A percentile compares a stretch with the other conserved stretches of the same genome.
phyloP scores from a whole-genome alignment of 2,113 vertebrate species.

The Sporophila hypoxantha region DNA sequence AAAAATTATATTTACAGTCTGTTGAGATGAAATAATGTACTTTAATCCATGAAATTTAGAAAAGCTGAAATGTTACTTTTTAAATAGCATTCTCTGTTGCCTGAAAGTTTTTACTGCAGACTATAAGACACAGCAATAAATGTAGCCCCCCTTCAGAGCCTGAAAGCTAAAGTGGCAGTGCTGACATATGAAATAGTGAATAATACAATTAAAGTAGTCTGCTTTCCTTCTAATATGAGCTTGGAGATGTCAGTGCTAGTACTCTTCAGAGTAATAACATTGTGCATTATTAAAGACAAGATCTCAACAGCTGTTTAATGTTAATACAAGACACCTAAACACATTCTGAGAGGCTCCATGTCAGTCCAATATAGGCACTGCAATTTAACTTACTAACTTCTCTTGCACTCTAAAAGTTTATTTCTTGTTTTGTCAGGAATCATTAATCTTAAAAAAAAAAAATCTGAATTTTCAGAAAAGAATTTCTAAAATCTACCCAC shows the following conservation, averaged over 20 bases:
- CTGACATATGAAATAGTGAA: conserved; percentile 5
- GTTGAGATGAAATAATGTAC: background rate
- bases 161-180: conserved; percentile 13
- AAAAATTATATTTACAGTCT: background rate
- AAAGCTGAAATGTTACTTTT: background rate
- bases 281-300: conserved; percentile 45
- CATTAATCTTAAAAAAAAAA: background rate
- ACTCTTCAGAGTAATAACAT: conserved; percentile 27
- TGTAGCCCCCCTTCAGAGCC: background rate
- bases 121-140: background rate
- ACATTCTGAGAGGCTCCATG: background rate
- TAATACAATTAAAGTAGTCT: conserved; percentile 37
- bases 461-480: background rate
- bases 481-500: background rate
- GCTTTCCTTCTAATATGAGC: conserved; percentile 1
- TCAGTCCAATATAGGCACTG: background rate
- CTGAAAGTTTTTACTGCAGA: background rate
- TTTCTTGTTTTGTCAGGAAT: conserved; percentile 14
- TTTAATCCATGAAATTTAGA: background rate
- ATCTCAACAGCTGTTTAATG: conserved; percentile 36
- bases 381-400: background rate
- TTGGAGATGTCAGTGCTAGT: conserved; percentile 6
- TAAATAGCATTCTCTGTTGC: background rate
- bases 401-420: background rate
- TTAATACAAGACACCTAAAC: conserved; percentile 21